Conservation (phyloP, 2,113 vertebrate genomes). For the Delphinapterus leucas region DNA sequence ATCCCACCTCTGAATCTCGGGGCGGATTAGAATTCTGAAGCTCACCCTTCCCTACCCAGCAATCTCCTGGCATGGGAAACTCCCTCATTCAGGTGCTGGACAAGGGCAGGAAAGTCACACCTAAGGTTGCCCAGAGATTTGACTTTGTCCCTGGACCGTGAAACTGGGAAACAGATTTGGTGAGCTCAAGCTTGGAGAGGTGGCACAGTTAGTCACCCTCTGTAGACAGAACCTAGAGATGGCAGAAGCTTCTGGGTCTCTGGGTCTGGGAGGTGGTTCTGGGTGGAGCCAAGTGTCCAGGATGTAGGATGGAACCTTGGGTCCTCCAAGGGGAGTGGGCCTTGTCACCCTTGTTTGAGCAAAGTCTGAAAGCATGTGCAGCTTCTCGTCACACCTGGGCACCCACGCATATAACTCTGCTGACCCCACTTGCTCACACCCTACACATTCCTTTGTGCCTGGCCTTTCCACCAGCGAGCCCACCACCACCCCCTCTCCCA, state of each 20-base stretch:
- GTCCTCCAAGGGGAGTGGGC: conserved; percentile 11
- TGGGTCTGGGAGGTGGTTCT: not conserved
- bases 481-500: not conserved
- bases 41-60: not conserved
- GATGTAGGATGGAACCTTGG: not conserved
- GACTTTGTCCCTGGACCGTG: not conserved
- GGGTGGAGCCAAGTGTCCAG: not conserved
- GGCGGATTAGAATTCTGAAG: not conserved
- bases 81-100: not conserved
- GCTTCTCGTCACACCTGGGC: conserved; percentile 53
- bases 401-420: conserved; percentile 56
- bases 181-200: not conserved
- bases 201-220: not conserved
- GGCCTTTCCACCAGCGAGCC: conserved; percentile 30
- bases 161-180: conserved; percentile 33
- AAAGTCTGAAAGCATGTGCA: conserved; percentile 27
- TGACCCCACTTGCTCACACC: conserved; percentile 42
- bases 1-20: not conserved
- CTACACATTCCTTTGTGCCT: conserved; percentile 43
- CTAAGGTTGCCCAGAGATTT: conserved; percentile 29
- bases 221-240: not conserved
- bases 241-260: not conserved
- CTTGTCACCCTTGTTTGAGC: conserved; percentile 31
- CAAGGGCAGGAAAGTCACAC: not conserved
- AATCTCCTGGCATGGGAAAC: not conserved